Percentiles rank a stretch among this genome's conserved stretches.
phyloP scores from a whole-genome alignment of 2,888 invertebrate species.

The Tinea semifulvella region DNA sequence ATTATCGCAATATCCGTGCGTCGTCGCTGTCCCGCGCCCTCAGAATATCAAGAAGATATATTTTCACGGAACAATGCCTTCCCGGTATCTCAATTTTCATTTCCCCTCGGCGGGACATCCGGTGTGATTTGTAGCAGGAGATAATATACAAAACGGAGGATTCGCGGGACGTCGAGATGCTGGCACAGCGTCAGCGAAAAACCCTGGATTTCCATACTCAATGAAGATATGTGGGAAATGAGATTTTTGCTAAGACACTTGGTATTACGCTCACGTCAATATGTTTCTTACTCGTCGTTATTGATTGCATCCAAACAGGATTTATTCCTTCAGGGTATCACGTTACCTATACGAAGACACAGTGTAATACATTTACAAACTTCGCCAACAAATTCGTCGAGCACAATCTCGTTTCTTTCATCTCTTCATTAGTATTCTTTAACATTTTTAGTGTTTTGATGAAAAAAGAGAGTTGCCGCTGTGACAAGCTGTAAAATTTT shows the following conservation, averaged over 20 bases:
- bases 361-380: no score
- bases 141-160: conserved; percentile 63
- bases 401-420: no score
- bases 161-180: conserved; percentile 40
- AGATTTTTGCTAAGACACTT: conserved; percentile 6
- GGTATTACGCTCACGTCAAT: not conserved
- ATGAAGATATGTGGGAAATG: conserved; percentile 12
- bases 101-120: conserved; percentile 59
- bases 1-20: conserved; percentile 59
- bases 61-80: conserved; percentile 63
- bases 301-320: conserved; percentile 11
- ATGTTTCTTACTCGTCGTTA: not conserved
- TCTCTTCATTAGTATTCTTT: no score
- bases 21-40: conserved; percentile 49
- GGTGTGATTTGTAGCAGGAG: conserved; percentile 63
- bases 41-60: conserved; percentile 62
- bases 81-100: conserved; percentile 64
- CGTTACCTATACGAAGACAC: conserved; percentile 15
- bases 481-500: conserved; percentile 10
- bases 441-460: no score
- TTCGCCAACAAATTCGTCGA: no score
- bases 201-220: conserved; percentile 11
- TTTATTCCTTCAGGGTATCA: conserved; percentile 17
- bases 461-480: not conserved
- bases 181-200: conserved; percentile 44